phyloP scores from a whole-genome alignment of 2,797 vertebrate species.

The Acanthurus leucopareius region DNA sequence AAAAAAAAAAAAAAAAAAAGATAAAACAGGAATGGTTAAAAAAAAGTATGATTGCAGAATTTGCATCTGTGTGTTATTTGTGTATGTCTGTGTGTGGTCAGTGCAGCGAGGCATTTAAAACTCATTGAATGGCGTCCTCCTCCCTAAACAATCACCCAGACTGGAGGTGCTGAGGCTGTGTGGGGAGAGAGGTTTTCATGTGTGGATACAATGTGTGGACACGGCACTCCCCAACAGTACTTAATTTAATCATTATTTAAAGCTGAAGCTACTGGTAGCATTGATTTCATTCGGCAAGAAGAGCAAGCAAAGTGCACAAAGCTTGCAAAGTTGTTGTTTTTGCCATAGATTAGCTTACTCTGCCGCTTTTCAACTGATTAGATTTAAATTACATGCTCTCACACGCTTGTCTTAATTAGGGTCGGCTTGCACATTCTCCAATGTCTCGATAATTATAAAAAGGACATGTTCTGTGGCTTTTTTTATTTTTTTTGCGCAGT shows the following conservation, averaged over 20 bases:
- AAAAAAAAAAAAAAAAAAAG: not conserved
- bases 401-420: constrained; percentile 83
- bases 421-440: constrained; percentile 72
- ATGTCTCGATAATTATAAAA: constrained; percentile 78
- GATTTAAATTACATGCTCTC: constrained; percentile 76
- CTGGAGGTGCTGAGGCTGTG: constrained; percentile 39
- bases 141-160: constrained; percentile 20
- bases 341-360: constrained; percentile 72
- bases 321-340: constrained; percentile 68
- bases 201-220: constrained; percentile 58
- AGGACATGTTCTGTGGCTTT: constrained; percentile 62
- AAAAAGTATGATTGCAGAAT: constrained; percentile 31
- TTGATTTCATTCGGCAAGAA: constrained; percentile 62
- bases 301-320: constrained; percentile 48
- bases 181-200: constrained; percentile 21
- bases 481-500: constrained; percentile 38
- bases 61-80: constrained; percentile 44
- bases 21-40: too few relatives aligned
- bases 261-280: constrained; percentile 70
- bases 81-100: constrained; percentile 38
- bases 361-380: constrained; percentile 78
- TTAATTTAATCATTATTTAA: constrained; percentile 77
- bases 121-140: constrained; percentile 31
- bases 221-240: constrained; percentile 59
- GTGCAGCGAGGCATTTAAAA: constrained; percentile 53